These are phyloP conservation scores for Podarcis siculus DNA, from an alignment of 2,797 vertebrate genomes.

Conservation along the genomic window DNA sequence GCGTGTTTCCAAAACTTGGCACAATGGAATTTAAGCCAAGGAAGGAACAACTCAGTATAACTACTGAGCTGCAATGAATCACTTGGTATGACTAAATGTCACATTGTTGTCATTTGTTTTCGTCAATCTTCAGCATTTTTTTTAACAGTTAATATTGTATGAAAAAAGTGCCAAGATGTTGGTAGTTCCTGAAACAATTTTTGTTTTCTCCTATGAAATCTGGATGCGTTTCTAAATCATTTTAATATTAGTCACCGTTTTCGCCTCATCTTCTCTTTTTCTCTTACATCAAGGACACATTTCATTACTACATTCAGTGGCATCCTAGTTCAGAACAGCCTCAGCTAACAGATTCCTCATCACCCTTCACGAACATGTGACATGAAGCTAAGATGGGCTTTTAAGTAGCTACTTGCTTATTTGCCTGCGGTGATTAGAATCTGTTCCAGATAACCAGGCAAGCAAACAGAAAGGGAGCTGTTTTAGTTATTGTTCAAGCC, in stretches of 20 bases:
- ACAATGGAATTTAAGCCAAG: constrained; percentile 57
- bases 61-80: constrained; percentile 23
- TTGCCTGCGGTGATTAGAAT: no score
- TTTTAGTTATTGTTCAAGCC: background rate
- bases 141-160: constrained; percentile 32
- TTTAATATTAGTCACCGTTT: constrained; percentile 14
- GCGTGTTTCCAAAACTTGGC: constrained; percentile 40
- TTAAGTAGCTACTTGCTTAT: background rate
- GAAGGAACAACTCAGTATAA: constrained; percentile 49
- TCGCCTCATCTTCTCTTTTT: background rate
- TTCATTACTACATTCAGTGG: constrained; percentile 8
- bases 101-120: constrained; percentile 14
- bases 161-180: background rate
- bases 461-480: background rate
- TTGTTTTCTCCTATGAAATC: constrained; percentile 17
- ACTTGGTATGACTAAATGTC: constrained; percentile 52
- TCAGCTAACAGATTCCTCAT: background rate
- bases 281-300: constrained; percentile 14
- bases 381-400: no score
- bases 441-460: background rate
- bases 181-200: background rate
- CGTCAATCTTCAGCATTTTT: constrained; percentile 26
- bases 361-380: background rate
- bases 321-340: background rate
- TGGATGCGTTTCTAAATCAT: background rate